A percentile compares a stretch with the other conserved stretches of the same genome.
phyloP scores from a whole-genome alignment of 2,888 invertebrate genomes.

The Miltochrista miniata region DNA sequence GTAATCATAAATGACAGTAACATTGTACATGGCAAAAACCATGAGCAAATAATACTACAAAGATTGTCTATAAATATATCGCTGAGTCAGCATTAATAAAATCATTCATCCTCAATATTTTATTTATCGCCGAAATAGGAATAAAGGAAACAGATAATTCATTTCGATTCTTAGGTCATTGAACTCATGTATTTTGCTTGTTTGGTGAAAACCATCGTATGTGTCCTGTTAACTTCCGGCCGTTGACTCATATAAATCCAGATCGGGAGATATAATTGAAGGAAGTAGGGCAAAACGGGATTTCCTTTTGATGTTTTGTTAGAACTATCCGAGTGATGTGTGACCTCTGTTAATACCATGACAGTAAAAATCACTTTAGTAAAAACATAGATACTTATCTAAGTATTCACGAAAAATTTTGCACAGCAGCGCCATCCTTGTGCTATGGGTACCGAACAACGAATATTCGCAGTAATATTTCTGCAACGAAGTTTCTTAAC shows the following conservation, averaged over 20 bases:
- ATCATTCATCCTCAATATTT: conserved; percentile 2
- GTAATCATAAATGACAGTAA: neutral
- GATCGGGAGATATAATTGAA: neutral
- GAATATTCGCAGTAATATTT: no score
- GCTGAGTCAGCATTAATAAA: conserved; percentile 7
- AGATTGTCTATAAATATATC: neutral
- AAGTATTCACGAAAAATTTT: no score
- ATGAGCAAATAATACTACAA: neutral
- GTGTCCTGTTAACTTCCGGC: neutral
- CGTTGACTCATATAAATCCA: neutral
- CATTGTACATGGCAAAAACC: neutral
- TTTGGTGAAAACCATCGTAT: neutral
- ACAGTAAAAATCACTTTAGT: neutral
- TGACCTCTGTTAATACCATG: neutral
- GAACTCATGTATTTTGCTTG: neutral
- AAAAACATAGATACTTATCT: no score
- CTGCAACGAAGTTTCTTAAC: no score
- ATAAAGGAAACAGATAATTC: neutral
- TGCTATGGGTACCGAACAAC: no score
- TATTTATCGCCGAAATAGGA: neutral
- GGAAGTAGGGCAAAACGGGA: neutral
- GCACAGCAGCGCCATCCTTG: no score
- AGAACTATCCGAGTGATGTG: neutral
- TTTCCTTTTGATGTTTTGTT: neutral
- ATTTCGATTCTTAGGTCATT: neutral